Evolutionary conservation across 2,797 vertebrate genomes (phyloP), one percentile per base, ranked within the genome.

Genomic region (Propithecus perrieri): DNA sequence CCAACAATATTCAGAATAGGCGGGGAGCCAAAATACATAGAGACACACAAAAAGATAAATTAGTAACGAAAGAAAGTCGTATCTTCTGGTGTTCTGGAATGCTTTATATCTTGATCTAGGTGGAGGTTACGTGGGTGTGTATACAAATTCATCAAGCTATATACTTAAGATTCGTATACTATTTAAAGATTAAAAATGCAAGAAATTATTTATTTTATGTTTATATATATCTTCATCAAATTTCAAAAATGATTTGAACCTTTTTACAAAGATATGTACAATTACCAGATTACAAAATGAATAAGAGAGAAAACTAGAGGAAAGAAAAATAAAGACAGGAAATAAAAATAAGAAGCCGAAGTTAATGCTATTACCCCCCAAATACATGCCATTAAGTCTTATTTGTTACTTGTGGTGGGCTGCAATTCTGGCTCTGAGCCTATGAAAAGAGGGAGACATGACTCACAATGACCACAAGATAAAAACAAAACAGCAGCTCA

Each of bases 241-340:
- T 84, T 87, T 35, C 28, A 72, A 89, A 94, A 96, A 63, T 61
- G 15, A 89, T n/a, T 90, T 38, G 69, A 92, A 92, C 15, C 26
- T 83, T 92, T 89, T 96, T 85, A 74, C 59, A 92, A 92, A 94
- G 67, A 65, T 61, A 89, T 57, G 50, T 5, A 57, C 15, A 87
- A 87, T 92, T 94, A 63, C 20, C 71, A 89, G 28, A 88, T 55
- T 93, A 80, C 24, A 89, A 95, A 96, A 87, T 93, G 97, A 96
- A 94, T 80, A 96, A 81, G 18, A 28, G 17, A 57, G 81, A 93
- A 91, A 92, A 93, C 41, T 85, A 33, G 28, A 94, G 38, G 80
- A 95, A 97, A 97, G 92, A 96, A 97, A 97, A 97, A 95, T 93
- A 97, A 96, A 91, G 94, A 84, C 81, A 95, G 71, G 69, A 95